Base-by-base conservation (phyloP, 1,140 invertebrate species). In the Drosophila tristis region DNA sequence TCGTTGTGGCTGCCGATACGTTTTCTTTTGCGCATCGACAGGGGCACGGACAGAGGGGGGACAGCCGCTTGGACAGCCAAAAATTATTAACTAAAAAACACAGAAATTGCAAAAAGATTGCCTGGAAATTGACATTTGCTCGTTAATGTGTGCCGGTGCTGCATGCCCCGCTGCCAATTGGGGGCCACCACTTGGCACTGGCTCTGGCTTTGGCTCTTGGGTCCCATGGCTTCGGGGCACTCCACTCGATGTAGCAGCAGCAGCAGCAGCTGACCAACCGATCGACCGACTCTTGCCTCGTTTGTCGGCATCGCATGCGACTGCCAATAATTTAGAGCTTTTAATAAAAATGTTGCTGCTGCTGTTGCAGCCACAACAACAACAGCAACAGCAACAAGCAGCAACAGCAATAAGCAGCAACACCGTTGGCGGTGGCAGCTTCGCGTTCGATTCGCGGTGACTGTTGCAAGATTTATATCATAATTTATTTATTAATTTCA, bases 401-500 rank as follows among this genome's bases (percentile, higher is more conserved):
- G 31, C 61, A 48, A 23, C 44, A 25, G 65, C 70, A 76, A 67
- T 39, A 39, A 39, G 35, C 73, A 77, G 20, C 70, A 53, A 15
- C 55, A 58, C 62, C 63, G 54, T 45, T 59, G 59, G 59, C 70
- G 60, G 65, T 70, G 35, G 35, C 35, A 39, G 11, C 35, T 39
- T 39, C 35, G 35, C 35, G 35, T 42, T 47, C 61, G 57, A 47
- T 62, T 31, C 63, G 35, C 35, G 45, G 65, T 35, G 70, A 78
- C 66, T 5, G 84, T 58, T 55, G 60, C 70, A 79, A 87, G 82
- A 87, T 87, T 87, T 87, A 87, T 87, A 89, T 87, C 82, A 87
- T 87, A 87, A 87, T 87, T 87, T 87, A 87, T 87, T 87, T 87
- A 87, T 87, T 87, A 87, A 87, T 87, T 87, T 87, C 82, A 87